Percentiles rank a stretch among this genome's conserved stretches.
Evolutionary conservation across 2,888 invertebrate species (phyloP).

Genomic region (Tridacna crocea): DNA sequence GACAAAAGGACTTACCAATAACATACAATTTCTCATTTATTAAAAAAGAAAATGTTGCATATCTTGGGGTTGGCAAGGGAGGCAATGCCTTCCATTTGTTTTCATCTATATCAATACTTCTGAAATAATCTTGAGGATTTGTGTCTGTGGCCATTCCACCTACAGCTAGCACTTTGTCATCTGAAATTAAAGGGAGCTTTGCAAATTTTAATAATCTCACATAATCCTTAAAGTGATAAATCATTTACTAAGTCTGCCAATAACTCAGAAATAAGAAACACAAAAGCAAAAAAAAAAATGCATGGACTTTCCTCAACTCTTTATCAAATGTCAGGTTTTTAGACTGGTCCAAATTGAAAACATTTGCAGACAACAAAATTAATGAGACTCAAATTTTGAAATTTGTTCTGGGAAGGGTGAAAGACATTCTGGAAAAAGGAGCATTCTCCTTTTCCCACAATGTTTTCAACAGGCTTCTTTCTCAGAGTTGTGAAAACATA

Average conservation of each 20-base stretch:
- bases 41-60: constrained; percentile 80
- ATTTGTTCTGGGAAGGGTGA: too few species aligned
- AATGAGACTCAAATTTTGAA: too few species aligned
- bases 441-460: neutral
- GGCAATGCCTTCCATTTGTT: constrained; percentile 78
- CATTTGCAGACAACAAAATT: too few species aligned
- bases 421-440: too few species aligned
- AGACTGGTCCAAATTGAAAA: too few species aligned
- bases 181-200: constrained; percentile 60
- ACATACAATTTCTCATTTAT: constrained; percentile 80
- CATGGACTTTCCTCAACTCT: too few species aligned
- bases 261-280: too few species aligned
- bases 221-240: too few species aligned
- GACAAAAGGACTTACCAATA: constrained; percentile 71
- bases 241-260: too few species aligned
- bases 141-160: constrained; percentile 82
- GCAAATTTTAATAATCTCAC: neutral
- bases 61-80: constrained; percentile 80
- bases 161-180: constrained; percentile 74
- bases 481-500: neutral
- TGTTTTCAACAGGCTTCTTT: neutral
- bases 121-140: constrained; percentile 78
- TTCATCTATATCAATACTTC: constrained; percentile 72
- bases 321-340: too few species aligned
- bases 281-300: too few species aligned